phyloP scores from a whole-genome alignment of 2,797 vertebrate species.

The Tarsius wallacei region DNA sequence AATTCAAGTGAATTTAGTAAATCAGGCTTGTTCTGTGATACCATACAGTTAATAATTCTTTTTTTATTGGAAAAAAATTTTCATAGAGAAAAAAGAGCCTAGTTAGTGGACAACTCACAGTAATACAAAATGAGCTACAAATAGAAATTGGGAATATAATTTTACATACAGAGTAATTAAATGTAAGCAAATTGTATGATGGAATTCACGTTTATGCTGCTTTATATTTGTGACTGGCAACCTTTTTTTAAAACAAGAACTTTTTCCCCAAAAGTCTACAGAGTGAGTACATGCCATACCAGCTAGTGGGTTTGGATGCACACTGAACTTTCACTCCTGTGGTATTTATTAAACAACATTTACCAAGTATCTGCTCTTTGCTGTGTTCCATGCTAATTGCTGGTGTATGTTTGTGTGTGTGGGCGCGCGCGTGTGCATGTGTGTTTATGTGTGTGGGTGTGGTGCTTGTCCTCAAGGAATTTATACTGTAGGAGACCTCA shows the following conservation, averaged over 20 bases:
- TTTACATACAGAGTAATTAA: conserved; percentile 35
- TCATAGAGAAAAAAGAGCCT: neutral
- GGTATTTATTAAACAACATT: neutral
- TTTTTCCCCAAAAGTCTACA: conserved; percentile 33
- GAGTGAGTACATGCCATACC: neutral
- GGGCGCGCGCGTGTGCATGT: too few relatives aligned
- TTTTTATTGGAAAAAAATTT: conserved; percentile 43
- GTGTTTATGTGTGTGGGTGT: too few relatives aligned
- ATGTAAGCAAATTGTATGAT: conserved; percentile 2
- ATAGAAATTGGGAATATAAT: conserved; percentile 46
- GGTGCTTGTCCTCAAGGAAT: neutral
- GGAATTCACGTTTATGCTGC: conserved; percentile 1
- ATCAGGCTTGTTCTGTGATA: conserved; percentile 18
- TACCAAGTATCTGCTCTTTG: neutral
- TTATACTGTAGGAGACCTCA: neutral
- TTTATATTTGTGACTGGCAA: conserved; percentile 6
- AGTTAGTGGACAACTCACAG: conserved; percentile 4
- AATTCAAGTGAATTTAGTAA: neutral
- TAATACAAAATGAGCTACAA: conserved; percentile 39
- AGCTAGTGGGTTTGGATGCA: neutral
- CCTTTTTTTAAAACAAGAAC: neutral
- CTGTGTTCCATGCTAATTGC: neutral
- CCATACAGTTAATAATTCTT: conserved; percentile 27
- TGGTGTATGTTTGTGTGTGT: neutral
- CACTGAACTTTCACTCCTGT: neutral